Conservation (phyloP, 2,113 vertebrate genomes). For the Mirza zaza region DNA sequence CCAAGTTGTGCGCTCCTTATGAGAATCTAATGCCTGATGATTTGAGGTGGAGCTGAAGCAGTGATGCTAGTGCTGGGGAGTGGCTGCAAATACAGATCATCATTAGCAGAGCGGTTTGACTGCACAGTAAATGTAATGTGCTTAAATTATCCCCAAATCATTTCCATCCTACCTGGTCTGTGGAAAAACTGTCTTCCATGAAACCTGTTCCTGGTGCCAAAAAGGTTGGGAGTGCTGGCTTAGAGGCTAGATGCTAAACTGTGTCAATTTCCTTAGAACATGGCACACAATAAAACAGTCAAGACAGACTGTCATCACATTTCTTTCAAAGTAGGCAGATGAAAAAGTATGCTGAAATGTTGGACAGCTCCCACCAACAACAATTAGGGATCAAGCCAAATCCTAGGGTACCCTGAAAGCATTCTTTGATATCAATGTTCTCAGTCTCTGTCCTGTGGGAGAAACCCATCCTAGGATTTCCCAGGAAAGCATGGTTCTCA, state of each 20-base stretch:
- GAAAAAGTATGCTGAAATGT: conserved; percentile 70
- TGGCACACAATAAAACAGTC: neutral
- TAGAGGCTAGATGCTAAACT: neutral
- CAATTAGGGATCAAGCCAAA: neutral
- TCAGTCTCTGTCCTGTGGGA: neutral
- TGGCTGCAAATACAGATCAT: too few relatives aligned
- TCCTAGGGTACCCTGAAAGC: neutral
- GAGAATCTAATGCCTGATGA: too few relatives aligned
- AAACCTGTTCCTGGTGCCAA: too few relatives aligned
- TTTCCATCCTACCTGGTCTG: too few relatives aligned
- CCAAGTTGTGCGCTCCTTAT: too few relatives aligned
- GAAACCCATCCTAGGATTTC: neutral
- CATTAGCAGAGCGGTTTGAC: too few relatives aligned
- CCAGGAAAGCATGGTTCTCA: neutral
- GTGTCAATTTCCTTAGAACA: neutral
- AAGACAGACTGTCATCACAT: neutral
- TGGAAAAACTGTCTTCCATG: too few relatives aligned
- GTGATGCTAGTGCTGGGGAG: too few relatives aligned
- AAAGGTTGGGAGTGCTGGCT: neutral
- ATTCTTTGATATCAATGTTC: neutral
- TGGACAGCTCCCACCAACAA: conserved; percentile 71
- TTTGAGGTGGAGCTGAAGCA: too few relatives aligned
- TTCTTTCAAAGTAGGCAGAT: neutral
- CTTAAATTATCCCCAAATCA: too few relatives aligned
- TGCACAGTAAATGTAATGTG: too few relatives aligned